phyloP scores from a whole-genome alignment of 2,113 vertebrate species.

The Rhizomys pruinosus region DNA sequence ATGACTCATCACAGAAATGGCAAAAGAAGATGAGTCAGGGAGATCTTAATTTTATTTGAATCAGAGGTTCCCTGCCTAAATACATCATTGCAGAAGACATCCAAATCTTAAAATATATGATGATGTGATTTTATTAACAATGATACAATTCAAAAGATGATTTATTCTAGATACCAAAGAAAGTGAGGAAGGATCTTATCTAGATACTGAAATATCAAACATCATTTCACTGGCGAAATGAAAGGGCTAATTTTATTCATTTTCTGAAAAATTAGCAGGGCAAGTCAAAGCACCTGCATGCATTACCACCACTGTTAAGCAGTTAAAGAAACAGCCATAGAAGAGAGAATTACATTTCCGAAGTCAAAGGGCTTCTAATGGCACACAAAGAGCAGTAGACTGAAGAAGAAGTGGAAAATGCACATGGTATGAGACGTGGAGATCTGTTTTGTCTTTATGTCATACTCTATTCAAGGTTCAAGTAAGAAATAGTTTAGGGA shows the following conservation, averaged over 20 bases:
- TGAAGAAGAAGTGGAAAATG: not conserved
- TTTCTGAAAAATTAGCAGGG: not conserved
- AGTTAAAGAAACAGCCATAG: slow-evolving; percentile 1
- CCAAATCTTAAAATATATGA: not conserved
- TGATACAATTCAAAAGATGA: not conserved
- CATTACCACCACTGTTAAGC: not conserved
- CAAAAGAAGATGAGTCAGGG: not conserved
- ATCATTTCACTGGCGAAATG: not conserved
- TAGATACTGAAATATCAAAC: not conserved
- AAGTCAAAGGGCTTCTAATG: not conserved
- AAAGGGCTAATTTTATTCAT: not conserved
- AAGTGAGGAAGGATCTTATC: not conserved
- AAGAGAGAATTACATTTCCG: not conserved
- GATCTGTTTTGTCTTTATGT: not conserved
- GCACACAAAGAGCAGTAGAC: not conserved
- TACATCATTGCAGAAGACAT: not conserved
- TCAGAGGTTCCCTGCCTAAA: not conserved
- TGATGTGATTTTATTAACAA: no score
- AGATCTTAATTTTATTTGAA: not conserved
- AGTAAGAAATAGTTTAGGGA: not conserved
- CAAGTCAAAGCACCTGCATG: not conserved
- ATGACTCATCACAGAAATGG: not conserved
- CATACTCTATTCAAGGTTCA: not conserved
- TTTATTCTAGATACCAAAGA: not conserved
- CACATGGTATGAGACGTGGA: not conserved